phyloP scores from a whole-genome alignment of 2,113 vertebrate species.

The Riparia riparia region DNA sequence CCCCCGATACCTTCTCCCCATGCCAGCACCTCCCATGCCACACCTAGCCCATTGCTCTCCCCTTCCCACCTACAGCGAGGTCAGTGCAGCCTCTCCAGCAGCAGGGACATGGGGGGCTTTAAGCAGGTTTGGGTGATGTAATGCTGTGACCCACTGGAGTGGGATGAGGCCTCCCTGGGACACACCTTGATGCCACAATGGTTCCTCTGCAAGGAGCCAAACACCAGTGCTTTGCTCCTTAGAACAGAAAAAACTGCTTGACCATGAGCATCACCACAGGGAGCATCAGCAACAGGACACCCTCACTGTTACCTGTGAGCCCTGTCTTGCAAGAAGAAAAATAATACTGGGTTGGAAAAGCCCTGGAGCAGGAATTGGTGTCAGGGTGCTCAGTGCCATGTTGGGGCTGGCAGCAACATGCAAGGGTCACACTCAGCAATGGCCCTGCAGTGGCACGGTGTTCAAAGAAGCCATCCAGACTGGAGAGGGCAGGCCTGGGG shows the following conservation, averaged over 20 bases:
- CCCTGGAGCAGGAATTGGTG: rapidly evolving
- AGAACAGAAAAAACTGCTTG: background rate
- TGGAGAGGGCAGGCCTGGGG: background rate
- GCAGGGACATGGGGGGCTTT: background rate
- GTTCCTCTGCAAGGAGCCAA: background rate
- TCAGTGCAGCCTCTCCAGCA: background rate
- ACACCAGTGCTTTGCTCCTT: too few species aligned
- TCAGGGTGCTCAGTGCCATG: background rate
- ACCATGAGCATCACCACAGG: rapidly evolving
- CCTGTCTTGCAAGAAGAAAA: background rate
- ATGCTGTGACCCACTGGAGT: background rate
- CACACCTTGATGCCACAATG: background rate
- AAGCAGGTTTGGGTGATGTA: background rate
- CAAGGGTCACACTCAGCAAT: background rate
- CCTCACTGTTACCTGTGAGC: background rate
- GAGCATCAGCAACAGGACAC: background rate
- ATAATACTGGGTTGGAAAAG: rapidly evolving
- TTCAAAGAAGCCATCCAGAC: constrained; percentile 8
- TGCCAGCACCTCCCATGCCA: background rate
- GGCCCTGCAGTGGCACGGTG: background rate
- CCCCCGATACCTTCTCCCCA: background rate
- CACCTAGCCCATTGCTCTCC: background rate
- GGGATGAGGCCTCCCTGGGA: background rate
- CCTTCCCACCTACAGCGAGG: background rate
- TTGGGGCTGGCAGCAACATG: rapidly evolving